These are phyloP conservation scores for Archilochus colubris DNA, from an alignment of 2,113 vertebrate species.

Conservation along the genomic window DNA sequence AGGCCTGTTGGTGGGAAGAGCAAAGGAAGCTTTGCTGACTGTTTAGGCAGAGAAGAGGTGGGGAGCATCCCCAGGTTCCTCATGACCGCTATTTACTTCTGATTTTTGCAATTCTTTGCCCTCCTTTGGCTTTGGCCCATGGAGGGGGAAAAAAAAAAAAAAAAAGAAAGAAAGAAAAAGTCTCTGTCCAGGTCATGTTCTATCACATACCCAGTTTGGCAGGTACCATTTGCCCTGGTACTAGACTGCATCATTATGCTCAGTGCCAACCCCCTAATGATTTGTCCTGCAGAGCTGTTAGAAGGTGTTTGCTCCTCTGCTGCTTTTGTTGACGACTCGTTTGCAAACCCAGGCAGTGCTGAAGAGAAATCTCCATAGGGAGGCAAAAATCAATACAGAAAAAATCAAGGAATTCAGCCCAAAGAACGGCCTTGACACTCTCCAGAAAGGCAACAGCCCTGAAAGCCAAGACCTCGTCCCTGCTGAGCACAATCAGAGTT, in stretches of 20 bases:
- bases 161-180: background rate
- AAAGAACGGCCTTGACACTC: constrained; percentile 7
- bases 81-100: background rate
- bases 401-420: constrained; percentile 51
- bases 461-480: background rate
- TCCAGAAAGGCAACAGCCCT: background rate
- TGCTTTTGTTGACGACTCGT: constrained; percentile 8
- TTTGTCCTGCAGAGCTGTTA: accelerated
- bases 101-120: background rate
- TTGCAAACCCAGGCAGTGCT: constrained; percentile 74
- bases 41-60: background rate
- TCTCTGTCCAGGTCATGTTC: background rate
- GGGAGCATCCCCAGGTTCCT: background rate
- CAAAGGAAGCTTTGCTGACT: background rate
- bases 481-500: constrained; percentile 25
- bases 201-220: background rate
- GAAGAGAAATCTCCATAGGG: constrained; percentile 67
- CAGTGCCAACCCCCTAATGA: background rate
- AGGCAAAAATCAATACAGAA: constrained; percentile 56
- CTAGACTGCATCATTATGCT: background rate
- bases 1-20: background rate
- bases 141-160: background rate
- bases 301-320: background rate
- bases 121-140: accelerated
- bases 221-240: background rate